Evolutionary conservation across 1,140 invertebrate species (phyloP), one percentile per base, ranked within the genome.

Genomic region (Diprion similis): DNA sequence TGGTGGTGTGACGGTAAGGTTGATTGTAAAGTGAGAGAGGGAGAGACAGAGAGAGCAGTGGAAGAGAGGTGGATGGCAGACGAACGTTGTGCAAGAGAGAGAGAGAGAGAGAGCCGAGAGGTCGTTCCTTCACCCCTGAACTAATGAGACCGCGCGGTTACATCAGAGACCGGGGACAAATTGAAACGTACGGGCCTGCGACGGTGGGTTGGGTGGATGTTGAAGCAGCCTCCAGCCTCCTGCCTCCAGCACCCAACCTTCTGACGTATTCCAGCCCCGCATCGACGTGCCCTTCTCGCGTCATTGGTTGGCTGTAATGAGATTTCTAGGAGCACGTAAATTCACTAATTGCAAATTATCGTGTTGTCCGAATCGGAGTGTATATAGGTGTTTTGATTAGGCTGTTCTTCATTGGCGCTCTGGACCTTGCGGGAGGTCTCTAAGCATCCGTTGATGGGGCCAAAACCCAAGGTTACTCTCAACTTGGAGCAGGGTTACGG

Each of bases 131-230:
- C 71, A 71, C 77, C 78, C 76, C 78, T 79, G 80, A 78, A 84
- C 84, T 85, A 85, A 87, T 86, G 84, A 86, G 83, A 85, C 82
- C 80, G 84, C 81, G 81, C 78, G 82, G 84, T 86, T 86, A 85
- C 82, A 84, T 85, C 84, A 86, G 78, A 84, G 81, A 77, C 82
- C 78, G 79, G 77, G 78, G 83, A 86, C 85, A 86, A 86, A 86
- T 86, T 86, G 85, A 86, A 86, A 86, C 81, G 85, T 84, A 85
- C 84, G 84, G 85, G 80, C 79, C 84, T 80, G 78, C 75, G 83
- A 83, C 80, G 82, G 77, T 74, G 64, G 71, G 73, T 47, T 73
- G 71, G 37, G 66, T 15, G 18, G 66, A 68, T 18, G 18, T 18
- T 68, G 66, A 18, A 68, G 66, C 37, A 19, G 66, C 66, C 66